phyloP scores from a whole-genome alignment of 2,113 vertebrate species.

The Cathartes aura region DNA sequence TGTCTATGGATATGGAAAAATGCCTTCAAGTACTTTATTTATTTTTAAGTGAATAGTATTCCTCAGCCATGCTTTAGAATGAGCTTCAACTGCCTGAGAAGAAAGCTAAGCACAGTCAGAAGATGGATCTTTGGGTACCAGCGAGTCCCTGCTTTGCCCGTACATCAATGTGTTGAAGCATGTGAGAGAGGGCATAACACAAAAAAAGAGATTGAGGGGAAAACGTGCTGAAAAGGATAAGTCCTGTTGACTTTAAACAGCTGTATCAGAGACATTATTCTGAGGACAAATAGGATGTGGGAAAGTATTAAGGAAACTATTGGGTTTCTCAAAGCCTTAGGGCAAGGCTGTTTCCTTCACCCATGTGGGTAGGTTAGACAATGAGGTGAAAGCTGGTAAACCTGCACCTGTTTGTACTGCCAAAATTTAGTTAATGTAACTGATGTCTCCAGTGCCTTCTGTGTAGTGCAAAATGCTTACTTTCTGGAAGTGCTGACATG shows the following conservation, averaged over 20 bases:
- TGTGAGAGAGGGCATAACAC: not conserved
- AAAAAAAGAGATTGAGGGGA: not conserved
- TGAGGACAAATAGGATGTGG: not conserved
- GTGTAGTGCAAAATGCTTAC: not conserved
- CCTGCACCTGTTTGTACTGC: not conserved
- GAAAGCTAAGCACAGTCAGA: not conserved
- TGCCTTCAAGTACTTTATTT: not conserved
- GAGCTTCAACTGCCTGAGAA: not conserved
- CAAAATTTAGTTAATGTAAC: not conserved
- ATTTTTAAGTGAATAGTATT: not conserved
- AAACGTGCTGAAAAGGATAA: not conserved
- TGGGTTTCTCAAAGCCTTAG: not conserved
- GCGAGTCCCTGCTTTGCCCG: rapidly evolving
- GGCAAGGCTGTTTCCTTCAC: not conserved
- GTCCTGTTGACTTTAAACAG: not conserved
- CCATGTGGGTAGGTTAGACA: not conserved
- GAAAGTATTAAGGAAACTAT: not conserved
- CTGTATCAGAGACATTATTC: not conserved
- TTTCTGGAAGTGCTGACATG: not conserved
- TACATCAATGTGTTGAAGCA: not conserved
- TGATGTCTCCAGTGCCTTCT: not conserved
- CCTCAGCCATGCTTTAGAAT: not conserved
- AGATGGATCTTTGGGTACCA: not conserved
- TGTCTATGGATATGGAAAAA: not conserved
- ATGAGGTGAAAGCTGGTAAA: not conserved